Percentiles rank a stretch among this genome's conserved stretches.
These are phyloP conservation scores for Agonopterix heracliana DNA, from an alignment of 2,888 invertebrate species.

Conservation along the genomic window DNA sequence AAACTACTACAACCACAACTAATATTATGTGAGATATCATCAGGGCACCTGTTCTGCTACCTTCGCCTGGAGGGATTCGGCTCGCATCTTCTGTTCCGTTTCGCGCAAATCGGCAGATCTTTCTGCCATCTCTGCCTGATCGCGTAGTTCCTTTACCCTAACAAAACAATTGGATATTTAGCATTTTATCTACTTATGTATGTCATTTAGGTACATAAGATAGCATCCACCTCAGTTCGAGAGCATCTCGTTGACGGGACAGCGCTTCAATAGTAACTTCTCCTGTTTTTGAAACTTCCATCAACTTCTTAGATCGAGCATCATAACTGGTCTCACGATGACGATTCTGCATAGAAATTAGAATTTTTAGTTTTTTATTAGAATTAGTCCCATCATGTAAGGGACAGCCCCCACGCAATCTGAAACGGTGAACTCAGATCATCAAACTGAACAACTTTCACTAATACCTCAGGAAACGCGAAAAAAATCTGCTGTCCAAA, in stretches of 20 bases:
- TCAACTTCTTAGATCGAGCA: constrained; percentile 52
- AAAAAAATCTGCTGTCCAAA: too few relatives aligned
- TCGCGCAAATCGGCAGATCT: constrained; percentile 26
- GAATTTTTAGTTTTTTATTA: background rate
- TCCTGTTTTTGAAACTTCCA: constrained; percentile 61
- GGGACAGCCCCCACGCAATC: background rate
- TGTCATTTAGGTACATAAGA: background rate
- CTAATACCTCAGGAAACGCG: too few relatives aligned
- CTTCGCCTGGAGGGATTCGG: constrained; percentile 50
- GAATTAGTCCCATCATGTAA: background rate
- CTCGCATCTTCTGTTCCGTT: constrained; percentile 31
- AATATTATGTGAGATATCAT: constrained; percentile 16
- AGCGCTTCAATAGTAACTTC: constrained; percentile 58
- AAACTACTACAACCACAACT: background rate
- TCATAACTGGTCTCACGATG: constrained; percentile 57
- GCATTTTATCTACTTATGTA: background rate
- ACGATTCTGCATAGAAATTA: constrained; percentile 39
- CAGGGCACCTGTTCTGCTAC: constrained; percentile 55
- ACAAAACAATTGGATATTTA: background rate
- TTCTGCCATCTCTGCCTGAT: constrained; percentile 40
- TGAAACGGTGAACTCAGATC: background rate
- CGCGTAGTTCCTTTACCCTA: constrained; percentile 61
- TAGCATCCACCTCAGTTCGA: constrained; percentile 50
- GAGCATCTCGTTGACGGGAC: constrained; percentile 58
- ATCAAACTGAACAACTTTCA: too few relatives aligned